Conservation (phyloP, 2,797 vertebrate species). For the Dallia pectoralis region DNA sequence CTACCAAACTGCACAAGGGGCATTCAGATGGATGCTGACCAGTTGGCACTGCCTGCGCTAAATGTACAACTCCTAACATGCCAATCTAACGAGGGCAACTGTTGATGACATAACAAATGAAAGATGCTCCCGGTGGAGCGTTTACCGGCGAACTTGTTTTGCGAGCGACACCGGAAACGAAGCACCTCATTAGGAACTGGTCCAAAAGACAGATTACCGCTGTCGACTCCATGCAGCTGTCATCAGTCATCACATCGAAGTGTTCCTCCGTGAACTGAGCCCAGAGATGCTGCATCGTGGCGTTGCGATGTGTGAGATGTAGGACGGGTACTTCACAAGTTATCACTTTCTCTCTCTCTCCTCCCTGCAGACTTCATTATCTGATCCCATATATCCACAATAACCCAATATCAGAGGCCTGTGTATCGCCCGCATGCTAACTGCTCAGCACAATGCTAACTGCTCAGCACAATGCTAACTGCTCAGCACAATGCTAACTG, state of each 20-base stretch:
- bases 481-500: slow-evolving; percentile 27
- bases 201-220: slow-evolving; percentile 1
- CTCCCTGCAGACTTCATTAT: not conserved
- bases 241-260: not conserved
- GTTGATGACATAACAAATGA: not conserved
- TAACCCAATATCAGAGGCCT: not conserved
- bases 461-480: slow-evolving; percentile 26
- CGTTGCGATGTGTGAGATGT: not conserved
- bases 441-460: slow-evolving; percentile 28
- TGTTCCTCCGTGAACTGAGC: not conserved
- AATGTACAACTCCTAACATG: not conserved
- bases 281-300: not conserved
- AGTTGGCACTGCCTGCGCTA: slow-evolving; percentile 1
- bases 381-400: not conserved
- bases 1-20: slow-evolving; percentile 1
- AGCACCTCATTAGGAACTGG: slow-evolving; percentile 11
- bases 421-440: too few relatives aligned
- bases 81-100: not conserved
- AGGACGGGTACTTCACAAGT: not conserved
- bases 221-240: not conserved
- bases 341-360: not conserved
- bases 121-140: not conserved
- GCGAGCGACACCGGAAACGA: slow-evolving; percentile 1
- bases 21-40: slow-evolving; percentile 19
- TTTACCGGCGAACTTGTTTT: slow-evolving; percentile 33